Percentiles rank a stretch among this genome's conserved stretches.
phyloP scores from a whole-genome alignment of 2,113 vertebrate species.

The Monopterus albus region DNA sequence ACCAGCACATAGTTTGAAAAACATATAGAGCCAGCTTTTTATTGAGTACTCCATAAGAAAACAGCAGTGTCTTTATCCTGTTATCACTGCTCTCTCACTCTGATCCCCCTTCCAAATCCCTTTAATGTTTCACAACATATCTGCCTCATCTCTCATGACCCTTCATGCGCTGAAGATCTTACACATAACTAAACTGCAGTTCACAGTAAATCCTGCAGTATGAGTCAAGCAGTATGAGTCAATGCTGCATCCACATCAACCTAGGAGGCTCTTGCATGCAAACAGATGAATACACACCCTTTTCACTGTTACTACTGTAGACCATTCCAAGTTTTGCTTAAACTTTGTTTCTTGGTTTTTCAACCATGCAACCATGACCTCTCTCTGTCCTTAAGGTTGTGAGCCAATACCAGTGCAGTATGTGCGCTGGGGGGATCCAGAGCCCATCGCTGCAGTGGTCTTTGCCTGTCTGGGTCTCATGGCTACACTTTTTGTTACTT shows the following conservation, averaged over 20 bases:
- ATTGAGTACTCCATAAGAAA: neutral
- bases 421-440: conserved; percentile 95
- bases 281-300: no score
- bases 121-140: neutral
- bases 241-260: neutral
- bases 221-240: neutral
- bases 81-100: neutral
- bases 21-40: neutral
- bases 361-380: neutral
- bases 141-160: neutral
- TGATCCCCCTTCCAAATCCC: neutral
- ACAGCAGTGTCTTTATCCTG: neutral
- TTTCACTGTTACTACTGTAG: no score
- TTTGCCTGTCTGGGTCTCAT: conserved; percentile 95
- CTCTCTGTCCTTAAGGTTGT: conserved; percentile 85
- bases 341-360: neutral
- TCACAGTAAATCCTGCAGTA: neutral
- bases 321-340: neutral
- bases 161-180: neutral
- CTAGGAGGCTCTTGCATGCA: no score
- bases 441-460: conserved; percentile 96
- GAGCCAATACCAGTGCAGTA: conserved; percentile 95
- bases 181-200: neutral
- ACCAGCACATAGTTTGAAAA: no score
- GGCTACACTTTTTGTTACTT: conserved; percentile 94